Evolutionary conservation across 2,797 vertebrate species (phyloP).

Genomic region (Ptychadena robeensis): DNA sequence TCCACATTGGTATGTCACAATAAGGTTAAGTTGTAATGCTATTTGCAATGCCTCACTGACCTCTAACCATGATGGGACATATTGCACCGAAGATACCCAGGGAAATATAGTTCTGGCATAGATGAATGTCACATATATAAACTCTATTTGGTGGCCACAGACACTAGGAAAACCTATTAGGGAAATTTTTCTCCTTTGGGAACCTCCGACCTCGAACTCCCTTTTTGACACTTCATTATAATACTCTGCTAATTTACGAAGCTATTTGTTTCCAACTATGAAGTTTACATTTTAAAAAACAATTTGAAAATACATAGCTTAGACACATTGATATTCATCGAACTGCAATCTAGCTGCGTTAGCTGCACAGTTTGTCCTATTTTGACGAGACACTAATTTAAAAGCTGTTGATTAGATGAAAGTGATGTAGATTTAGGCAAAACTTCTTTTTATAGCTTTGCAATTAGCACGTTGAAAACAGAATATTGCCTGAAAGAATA

Average conservation of each 20-base stretch:
- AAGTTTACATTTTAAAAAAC: not conserved
- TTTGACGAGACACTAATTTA: constrained; percentile 56
- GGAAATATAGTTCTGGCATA: too few species aligned
- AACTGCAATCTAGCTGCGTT: constrained; percentile 3
- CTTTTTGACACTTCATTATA: not conserved
- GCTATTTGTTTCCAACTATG: not conserved
- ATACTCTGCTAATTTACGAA: not conserved
- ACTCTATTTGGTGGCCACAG: too few species aligned
- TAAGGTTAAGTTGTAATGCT: too few species aligned
- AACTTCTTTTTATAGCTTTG: constrained; percentile 49
- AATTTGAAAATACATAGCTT: not conserved
- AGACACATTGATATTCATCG: not conserved
- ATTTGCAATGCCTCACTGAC: too few species aligned
- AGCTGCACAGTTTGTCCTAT: constrained; percentile 20
- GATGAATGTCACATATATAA: too few species aligned
- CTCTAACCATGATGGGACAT: too few species aligned
- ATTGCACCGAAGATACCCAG: too few species aligned
- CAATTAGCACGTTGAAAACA: constrained; percentile 50
- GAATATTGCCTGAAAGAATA: constrained; percentile 53
- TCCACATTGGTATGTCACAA: too few species aligned
- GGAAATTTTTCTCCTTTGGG: too few species aligned
- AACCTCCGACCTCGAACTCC: too few species aligned
- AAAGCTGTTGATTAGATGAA: constrained; percentile 60
- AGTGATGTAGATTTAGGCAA: constrained; percentile 45
- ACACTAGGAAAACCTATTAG: too few species aligned